Evolutionary conservation across 2,797 vertebrate species (phyloP), one percentile per base, ranked within the genome.

Genomic region (Tapera naevia): DNA sequence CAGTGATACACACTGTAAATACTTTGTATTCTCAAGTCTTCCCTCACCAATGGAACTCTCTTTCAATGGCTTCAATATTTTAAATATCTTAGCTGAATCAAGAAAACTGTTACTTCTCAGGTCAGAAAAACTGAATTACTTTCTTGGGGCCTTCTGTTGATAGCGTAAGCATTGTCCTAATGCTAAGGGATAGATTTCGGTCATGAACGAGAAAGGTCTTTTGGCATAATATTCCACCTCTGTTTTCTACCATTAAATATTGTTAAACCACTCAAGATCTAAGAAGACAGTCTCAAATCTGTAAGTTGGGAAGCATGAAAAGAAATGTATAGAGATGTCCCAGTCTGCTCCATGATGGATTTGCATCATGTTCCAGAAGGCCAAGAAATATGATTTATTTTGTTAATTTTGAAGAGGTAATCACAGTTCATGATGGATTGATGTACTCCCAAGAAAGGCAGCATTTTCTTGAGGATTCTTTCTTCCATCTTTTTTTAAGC

Each of bases 271-370:
- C n/a, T 61, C 0, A 3, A 35, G 28, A 48, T 80, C 46, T 32
- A 51, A 75, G 50, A n/a, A 11, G 21, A 8, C 28, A 37, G 23
- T 86, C 86, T 70, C 50, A 80, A 65, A 65, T 32, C n/a, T 5
- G 0, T 46, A 46, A 10, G 2, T 24, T 13, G 7, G 12, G 70
- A 67, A 78, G 7, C 0, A 5, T 81, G 28, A 50, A 66, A 73
- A 94, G 10, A 46, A 79, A n/a, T 22, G 33, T 57, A 7, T 16
- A 60, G 48, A 33, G 9, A 14, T 66, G 32, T 79, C 19, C 51
- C 1, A 1, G 30, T 51, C 23, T 75, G 30, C 14, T 43, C 41
- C 15, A 28, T 53, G 37, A 19, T 39, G 13, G 30, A 53, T 48
- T 76, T 76, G n/a, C 23, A 87, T 14, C 10, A 1, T 62, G 9